Evolutionary conservation across 2,888 invertebrate genomes (phyloP).

Genomic region (Nymphalis urticae): DNA sequence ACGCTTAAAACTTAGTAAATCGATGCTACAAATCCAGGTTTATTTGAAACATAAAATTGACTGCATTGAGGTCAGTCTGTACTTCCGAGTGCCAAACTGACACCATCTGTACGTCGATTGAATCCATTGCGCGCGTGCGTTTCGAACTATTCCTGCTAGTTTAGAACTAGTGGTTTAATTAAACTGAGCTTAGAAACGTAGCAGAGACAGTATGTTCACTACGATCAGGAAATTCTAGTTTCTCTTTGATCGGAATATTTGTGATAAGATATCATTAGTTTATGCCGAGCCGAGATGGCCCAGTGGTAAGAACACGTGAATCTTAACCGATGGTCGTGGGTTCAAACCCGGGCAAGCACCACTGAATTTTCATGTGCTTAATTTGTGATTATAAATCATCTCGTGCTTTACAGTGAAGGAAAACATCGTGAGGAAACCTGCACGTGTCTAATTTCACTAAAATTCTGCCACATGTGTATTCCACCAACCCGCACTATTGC

Average conservation of each 20-base stretch:
- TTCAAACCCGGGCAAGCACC: too few relatives aligned
- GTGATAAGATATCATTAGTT: background rate
- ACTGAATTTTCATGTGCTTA: too few relatives aligned
- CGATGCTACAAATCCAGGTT: conserved; percentile 3
- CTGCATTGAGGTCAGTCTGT: conserved; percentile 8
- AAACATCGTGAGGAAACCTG: too few relatives aligned
- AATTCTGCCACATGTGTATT: too few relatives aligned
- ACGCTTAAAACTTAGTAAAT: background rate
- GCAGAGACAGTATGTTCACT: conserved; percentile 4
- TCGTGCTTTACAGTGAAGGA: too few relatives aligned
- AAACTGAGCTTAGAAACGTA: conserved; percentile 25
- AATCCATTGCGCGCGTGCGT: conserved; percentile 32
- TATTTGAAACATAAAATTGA: conserved; percentile 12
- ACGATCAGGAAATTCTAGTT: conserved; percentile 3
- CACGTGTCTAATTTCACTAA: too few relatives aligned
- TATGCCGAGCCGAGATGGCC: too few relatives aligned
- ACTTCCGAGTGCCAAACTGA: conserved; percentile 6
- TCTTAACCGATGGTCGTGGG: too few relatives aligned
- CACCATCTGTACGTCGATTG: conserved; percentile 23
- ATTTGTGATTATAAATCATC: too few relatives aligned
- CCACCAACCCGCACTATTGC: too few relatives aligned
- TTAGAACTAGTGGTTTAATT: conserved; percentile 28
- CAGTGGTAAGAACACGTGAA: too few relatives aligned
- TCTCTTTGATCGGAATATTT: background rate
- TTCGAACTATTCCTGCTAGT: conserved; percentile 24